phyloP scores from a whole-genome alignment of 2,113 vertebrate species.

The Agelaius tricolor region DNA sequence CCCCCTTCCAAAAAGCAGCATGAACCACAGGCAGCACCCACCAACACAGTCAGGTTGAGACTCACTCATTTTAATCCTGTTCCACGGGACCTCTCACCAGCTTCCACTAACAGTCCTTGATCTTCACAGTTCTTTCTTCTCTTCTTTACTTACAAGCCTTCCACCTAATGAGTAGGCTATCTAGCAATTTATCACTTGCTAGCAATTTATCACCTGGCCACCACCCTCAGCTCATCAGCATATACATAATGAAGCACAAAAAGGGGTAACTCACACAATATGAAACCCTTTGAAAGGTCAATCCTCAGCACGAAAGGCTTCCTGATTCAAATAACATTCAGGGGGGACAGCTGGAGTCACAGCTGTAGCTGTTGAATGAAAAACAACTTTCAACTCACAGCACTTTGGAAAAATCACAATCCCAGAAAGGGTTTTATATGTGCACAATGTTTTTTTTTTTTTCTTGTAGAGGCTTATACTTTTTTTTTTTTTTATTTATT shows the following conservation, averaged over 20 bases:
- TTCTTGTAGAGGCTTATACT: neutral
- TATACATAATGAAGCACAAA: neutral
- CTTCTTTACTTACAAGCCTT: neutral
- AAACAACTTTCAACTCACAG: neutral
- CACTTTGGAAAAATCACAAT: neutral
- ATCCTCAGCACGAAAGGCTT: neutral
- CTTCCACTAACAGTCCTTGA: neutral
- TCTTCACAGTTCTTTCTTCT: neutral
- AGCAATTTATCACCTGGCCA: neutral
- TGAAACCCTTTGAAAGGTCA: neutral
- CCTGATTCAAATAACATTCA: neutral
- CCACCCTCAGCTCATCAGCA: neutral
- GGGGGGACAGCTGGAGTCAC: slow-evolving; percentile 2
- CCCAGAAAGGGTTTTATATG: neutral
- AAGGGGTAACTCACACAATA: neutral
- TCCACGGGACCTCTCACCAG: neutral
- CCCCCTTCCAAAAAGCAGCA: neutral
- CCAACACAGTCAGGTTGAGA: neutral
- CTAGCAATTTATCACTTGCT: neutral
- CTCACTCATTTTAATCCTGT: neutral
- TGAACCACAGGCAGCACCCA: neutral
- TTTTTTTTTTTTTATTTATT: neutral
- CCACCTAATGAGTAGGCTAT: neutral
- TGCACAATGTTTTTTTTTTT: neutral
- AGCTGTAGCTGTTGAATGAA: slow-evolving; percentile 5